Base-by-base conservation (phyloP, 1,140 invertebrate species). In the Drosophila ficusphila region DNA sequence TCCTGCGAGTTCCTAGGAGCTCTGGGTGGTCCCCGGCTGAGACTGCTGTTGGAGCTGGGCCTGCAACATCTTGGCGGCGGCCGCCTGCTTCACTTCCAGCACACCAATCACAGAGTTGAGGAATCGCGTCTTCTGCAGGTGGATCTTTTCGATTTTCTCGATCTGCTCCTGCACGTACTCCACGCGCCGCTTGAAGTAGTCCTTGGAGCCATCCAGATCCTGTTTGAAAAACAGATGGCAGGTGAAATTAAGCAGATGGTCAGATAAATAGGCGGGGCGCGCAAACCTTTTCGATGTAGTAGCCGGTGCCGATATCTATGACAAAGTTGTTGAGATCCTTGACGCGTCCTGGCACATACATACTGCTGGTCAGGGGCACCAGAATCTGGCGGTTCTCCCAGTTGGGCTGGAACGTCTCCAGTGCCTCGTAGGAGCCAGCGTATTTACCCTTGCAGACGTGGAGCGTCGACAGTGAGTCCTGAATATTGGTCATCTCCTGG, bases 251-350 rank as follows among this genome's bases (percentile, higher is more conserved):
- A 41, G 36, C 18, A 29, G 9, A 8, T 14, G 16, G 2, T 62
- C 1, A 6, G 11, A 11, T 8, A 0, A 2, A 1, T 1, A 3
- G 12, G 25, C 7, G 8, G 7, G 0, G 11, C 14, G 44, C 77
- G 25, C 4, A 19, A 89, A 96, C 96, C 93, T 98, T 97, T 92
- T 98, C 95, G n/a, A 96, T 96, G 93, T 96, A 99, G 92, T 99
- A 99, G 72, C 97, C 97, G 57, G 98, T 98, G 41, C 98, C 98
- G 91, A 99, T 96, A 92, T 99, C 97, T 58, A 99, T 95, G 8
- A 98, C 92, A 18, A 98, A 97, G 91, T 96, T 96, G 53, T 96
- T 94, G 11, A 95, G 94, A 90, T 98, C 95, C 61, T 94, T 93
- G 42, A 99, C 92, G 82, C 94, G 94, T 7, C 98, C 98, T 65